Percentiles rank a stretch among this genome's conserved stretches.
These are phyloP conservation scores for Noctilio leporinus DNA, from an alignment of 2,113 vertebrate genomes.

Conservation along the genomic window DNA sequence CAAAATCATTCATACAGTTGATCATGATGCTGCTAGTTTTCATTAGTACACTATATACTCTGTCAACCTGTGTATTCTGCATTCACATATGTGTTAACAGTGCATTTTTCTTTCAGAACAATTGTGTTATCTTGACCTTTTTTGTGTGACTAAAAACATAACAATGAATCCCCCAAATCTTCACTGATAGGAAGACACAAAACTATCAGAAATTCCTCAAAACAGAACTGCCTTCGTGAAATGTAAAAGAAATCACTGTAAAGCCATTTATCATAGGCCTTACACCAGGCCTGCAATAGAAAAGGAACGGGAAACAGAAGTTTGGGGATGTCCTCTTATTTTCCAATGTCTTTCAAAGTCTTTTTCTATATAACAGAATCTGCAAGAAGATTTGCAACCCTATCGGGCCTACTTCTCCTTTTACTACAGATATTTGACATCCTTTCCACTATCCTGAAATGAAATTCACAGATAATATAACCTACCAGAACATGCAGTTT, in stretches of 20 bases:
- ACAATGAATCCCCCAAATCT: background rate
- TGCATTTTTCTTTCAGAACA: background rate
- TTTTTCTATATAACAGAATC: background rate
- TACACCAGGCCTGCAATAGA: background rate
- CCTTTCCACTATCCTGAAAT: background rate
- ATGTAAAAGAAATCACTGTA: background rate
- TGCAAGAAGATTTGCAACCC: background rate
- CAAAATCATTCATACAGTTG: background rate
- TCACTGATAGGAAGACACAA: background rate
- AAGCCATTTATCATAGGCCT: background rate
- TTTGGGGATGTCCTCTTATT: background rate
- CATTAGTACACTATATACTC: background rate
- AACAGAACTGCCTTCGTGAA: background rate
- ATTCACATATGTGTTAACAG: background rate
- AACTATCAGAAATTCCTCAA: background rate
- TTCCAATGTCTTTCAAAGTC: background rate
- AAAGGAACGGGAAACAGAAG: background rate
- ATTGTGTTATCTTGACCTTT: background rate
- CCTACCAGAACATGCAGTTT: background rate
- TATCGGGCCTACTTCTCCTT: background rate
- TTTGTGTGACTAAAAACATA: background rate
- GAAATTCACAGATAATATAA: constrained; percentile 18
- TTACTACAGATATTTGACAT: constrained; percentile 8
- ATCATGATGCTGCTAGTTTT: background rate
- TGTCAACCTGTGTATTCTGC: background rate